These are phyloP conservation scores for Trinectes maculatus DNA, from an alignment of 2,113 vertebrate species.

Conservation along the genomic window DNA sequence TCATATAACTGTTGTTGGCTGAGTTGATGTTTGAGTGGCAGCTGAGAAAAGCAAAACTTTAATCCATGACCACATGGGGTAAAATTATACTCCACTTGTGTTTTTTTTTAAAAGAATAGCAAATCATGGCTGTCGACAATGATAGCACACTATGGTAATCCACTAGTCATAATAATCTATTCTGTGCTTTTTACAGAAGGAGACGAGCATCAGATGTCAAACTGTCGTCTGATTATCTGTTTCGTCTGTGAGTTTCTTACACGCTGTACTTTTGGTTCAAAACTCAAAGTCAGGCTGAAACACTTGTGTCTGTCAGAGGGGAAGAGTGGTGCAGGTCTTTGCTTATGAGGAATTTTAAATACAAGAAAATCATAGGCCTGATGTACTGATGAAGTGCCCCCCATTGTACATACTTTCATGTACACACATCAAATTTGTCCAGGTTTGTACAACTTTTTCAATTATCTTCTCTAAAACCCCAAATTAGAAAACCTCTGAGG, in stretches of 20 bases:
- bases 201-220: background rate
- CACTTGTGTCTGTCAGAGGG: background rate
- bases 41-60: slow-evolving; percentile 23
- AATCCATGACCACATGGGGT: slow-evolving; percentile 34
- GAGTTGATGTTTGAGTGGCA: slow-evolving; percentile 39
- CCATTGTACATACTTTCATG: too few species aligned
- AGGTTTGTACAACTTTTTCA: too few species aligned
- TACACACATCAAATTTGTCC: too few species aligned
- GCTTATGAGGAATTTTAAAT: background rate
- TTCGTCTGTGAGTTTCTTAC: too few species aligned
- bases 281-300: too few species aligned
- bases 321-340: background rate
- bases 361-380: background rate
- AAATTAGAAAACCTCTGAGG: too few species aligned
- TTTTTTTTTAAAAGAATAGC: slow-evolving; percentile 7
- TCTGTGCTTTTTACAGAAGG: background rate
- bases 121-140: slow-evolving; percentile 6
- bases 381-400: too few species aligned
- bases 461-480: too few species aligned
- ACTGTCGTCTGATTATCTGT: background rate
- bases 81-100: slow-evolving; percentile 25
- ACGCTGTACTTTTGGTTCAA: too few species aligned
- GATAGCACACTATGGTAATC: too few species aligned
- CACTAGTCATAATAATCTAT: too few species aligned
- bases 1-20: slow-evolving; percentile 39